Conservation (phyloP, 2,888 invertebrate genomes). For the Poecilus cupreus region DNA sequence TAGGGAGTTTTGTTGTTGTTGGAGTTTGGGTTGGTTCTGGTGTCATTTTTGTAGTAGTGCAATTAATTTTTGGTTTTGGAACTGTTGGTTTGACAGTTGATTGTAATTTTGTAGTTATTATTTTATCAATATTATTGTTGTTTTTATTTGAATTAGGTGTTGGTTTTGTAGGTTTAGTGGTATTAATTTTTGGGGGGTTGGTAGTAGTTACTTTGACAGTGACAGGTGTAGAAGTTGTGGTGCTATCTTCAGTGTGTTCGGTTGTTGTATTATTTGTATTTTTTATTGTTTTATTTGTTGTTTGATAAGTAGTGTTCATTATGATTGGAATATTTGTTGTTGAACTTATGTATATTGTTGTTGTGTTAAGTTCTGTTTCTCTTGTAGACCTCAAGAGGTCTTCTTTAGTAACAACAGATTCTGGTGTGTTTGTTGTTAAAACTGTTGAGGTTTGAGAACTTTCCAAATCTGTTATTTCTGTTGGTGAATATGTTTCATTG, state of each 20-base stretch:
- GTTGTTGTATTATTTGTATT: slow-evolving; percentile 58
- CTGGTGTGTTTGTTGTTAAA: not conserved
- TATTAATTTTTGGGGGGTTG: not conserved
- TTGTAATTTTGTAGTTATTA: no score
- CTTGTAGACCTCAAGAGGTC: no score
- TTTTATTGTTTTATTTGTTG: not conserved
- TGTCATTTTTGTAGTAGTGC: no score
- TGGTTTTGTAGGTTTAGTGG: not conserved
- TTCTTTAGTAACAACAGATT: not conserved
- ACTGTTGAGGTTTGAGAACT: no score
- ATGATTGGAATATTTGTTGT: not conserved
- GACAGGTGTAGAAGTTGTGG: slow-evolving; percentile 8
- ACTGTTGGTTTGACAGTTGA: slow-evolving; percentile 40
- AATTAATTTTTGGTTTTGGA: not conserved
- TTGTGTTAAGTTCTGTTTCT: not conserved
- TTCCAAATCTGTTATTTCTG: not conserved
- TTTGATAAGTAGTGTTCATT: not conserved
- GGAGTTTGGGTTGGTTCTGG: no score
- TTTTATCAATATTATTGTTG: slow-evolving; percentile 18
- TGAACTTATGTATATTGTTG: not conserved
- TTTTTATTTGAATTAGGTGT: slow-evolving; percentile 8
- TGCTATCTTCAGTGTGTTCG: slow-evolving; percentile 55
- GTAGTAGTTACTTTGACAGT: not conserved
- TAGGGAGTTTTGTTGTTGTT: not conserved
- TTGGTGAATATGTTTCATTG: not conserved